Percentiles rank a stretch among this genome's conserved stretches.
These are phyloP conservation scores for Holacanthella duospinosa DNA, from an alignment of 2,888 invertebrate species.

Conservation along the genomic window DNA sequence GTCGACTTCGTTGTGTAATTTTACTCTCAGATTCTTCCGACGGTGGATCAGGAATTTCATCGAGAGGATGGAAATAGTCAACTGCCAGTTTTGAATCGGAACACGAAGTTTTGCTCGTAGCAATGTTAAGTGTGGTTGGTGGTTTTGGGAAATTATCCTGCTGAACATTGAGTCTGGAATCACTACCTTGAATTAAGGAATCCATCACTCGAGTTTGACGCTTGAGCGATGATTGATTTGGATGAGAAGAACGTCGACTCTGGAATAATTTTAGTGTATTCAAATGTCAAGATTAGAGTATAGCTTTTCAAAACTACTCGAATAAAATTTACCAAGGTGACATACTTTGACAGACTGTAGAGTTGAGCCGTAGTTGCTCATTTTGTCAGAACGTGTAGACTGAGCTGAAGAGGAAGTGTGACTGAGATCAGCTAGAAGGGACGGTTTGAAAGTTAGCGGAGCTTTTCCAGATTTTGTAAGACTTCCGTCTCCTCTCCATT, in stretches of 20 bases:
- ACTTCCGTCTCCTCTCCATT: conserved; percentile 32
- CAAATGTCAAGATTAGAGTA: too few relatives aligned
- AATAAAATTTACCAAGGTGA: background rate
- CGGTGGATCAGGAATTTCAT: conserved; percentile 10
- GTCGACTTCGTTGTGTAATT: background rate
- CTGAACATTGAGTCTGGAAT: conserved; percentile 55
- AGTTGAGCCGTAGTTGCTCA: conserved; percentile 24
- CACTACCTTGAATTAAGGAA: conserved; percentile 57
- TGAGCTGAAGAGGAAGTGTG: conserved; percentile 30
- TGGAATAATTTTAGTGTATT: conserved; percentile 5
- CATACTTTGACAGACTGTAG: conserved; percentile 18
- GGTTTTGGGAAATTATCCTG: conserved; percentile 42
- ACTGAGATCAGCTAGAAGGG: conserved; percentile 32
- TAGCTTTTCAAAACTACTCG: too few relatives aligned
- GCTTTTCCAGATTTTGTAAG: conserved; percentile 23
- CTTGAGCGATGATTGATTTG: conserved; percentile 19
- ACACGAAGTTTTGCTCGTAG: conserved; percentile 70
- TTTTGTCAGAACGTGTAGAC: conserved; percentile 26
- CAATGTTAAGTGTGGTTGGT: conserved; percentile 1
- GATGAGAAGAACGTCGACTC: conserved; percentile 23
- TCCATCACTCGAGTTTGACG: conserved; percentile 20
- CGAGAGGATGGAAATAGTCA: conserved; percentile 51
- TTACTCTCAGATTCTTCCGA: background rate
- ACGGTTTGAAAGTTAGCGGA: conserved; percentile 34
- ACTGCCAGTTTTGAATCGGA: conserved; percentile 76